A percentile compares a stretch with the other conserved stretches of the same genome.
Conservation (phyloP, 1,140 invertebrate species). For the Brachionus asplanchnoidis region DNA sequence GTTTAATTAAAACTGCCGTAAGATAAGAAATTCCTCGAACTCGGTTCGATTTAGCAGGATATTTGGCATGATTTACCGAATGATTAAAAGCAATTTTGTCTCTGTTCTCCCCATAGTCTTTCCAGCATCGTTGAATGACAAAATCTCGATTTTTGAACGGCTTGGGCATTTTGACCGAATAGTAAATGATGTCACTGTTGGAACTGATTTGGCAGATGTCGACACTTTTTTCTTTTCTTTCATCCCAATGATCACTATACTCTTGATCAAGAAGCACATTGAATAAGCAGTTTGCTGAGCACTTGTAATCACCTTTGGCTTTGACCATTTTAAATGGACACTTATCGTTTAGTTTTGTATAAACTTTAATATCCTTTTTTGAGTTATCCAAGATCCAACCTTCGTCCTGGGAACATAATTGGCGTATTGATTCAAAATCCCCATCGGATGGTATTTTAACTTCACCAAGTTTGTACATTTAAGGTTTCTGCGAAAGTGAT, state of each 20-base stretch:
- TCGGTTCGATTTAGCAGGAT: conserved; percentile 63
- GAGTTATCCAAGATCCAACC: conserved; percentile 4
- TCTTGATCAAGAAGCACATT: conserved; percentile 22
- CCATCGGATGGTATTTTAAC: neutral
- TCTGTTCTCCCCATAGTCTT: conserved; percentile 66
- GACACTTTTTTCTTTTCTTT: neutral
- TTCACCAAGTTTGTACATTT: conserved; percentile 23
- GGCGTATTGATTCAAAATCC: conserved; percentile 22
- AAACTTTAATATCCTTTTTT: conserved; percentile 7
- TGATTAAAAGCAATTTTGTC: conserved; percentile 84
- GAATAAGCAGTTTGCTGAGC: neutral
- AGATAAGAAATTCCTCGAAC: conserved; percentile 69
- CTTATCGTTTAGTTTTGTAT: neutral
- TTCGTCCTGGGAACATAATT: neutral
- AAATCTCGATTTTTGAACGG: conserved; percentile 83
- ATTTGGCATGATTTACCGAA: conserved; percentile 74
- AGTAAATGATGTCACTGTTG: conserved; percentile 41
- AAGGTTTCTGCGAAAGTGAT: neutral
- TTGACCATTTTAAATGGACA: conserved; percentile 6
- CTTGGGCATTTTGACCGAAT: conserved; percentile 68
- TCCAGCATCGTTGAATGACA: conserved; percentile 80
- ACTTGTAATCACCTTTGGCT: neutral
- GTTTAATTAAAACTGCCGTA: conserved; percentile 65
- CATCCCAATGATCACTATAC: conserved; percentile 36
- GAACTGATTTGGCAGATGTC: neutral